phyloP scores from a whole-genome alignment of 2,888 invertebrate genomes.

The Drosophila leonis region DNA sequence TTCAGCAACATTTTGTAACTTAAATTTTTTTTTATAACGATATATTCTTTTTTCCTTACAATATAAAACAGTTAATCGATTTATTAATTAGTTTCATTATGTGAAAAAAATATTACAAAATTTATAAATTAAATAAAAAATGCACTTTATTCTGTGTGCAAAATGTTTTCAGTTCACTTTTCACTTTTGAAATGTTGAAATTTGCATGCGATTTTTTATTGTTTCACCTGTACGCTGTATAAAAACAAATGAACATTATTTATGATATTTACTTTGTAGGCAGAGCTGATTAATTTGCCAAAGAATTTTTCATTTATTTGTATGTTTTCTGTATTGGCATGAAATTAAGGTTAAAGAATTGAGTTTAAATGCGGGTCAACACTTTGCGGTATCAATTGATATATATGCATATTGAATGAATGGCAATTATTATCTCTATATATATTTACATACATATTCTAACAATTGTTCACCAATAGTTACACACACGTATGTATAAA shows the following conservation, averaged over 20 bases:
- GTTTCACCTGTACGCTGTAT: conserved; percentile 4
- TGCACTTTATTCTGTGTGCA: too few relatives aligned
- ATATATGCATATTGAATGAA: background rate
- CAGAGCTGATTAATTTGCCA: conserved; percentile 49
- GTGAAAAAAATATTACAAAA: background rate
- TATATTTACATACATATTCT: background rate
- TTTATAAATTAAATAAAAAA: background rate
- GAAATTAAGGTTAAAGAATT: conserved; percentile 29
- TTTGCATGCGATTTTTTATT: conserved; percentile 20
- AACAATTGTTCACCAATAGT: conserved; percentile 12
- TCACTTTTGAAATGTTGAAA: conserved; percentile 1
- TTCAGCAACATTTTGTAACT: background rate
- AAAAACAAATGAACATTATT: conserved; percentile 24
- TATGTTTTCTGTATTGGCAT: conserved; percentile 16
- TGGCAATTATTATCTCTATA: background rate
- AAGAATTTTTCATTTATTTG: conserved; percentile 9
- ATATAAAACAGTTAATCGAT: background rate
- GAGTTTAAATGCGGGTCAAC: conserved; percentile 31
- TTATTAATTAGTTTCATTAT: background rate
- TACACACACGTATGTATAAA: background rate
- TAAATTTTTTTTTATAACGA: background rate
- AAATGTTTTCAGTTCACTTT: background rate
- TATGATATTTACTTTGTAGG: conserved; percentile 43
- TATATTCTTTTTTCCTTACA: background rate
- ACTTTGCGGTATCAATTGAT: conserved; percentile 12